A percentile compares a stretch with the other conserved stretches of the same genome.
Evolutionary conservation across 2,113 vertebrate genomes (phyloP).

Genomic region (Psettodes erumei): DNA sequence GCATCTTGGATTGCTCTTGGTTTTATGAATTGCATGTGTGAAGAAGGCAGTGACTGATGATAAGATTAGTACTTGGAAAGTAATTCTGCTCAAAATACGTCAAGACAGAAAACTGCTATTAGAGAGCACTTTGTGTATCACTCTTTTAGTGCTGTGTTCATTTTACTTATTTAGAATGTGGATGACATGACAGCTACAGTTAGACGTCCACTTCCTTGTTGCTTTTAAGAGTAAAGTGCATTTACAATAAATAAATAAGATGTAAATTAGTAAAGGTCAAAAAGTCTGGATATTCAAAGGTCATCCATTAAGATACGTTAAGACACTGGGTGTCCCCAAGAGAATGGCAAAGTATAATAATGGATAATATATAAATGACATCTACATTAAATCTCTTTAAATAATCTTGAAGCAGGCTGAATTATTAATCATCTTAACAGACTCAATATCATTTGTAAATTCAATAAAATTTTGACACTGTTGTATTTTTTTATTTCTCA

Average conservation of each 20-base stretch:
- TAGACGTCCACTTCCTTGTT: background rate
- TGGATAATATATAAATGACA: background rate
- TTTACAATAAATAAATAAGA: too few relatives aligned
- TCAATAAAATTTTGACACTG: too few relatives aligned
- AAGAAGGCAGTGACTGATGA: constrained; percentile 4
- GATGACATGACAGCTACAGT: background rate
- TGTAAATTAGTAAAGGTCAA: background rate
- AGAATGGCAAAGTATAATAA: background rate
- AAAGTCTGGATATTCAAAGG: background rate
- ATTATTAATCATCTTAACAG: too few relatives aligned
- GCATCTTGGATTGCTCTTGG: constrained; percentile 33
- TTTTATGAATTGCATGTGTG: constrained; percentile 36
- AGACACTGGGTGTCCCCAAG: background rate
- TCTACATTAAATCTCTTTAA: background rate
- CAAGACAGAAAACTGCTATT: background rate
- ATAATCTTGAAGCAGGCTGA: too few relatives aligned
- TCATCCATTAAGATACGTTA: background rate
- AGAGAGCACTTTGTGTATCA: background rate
- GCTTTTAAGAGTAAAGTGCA: too few relatives aligned
- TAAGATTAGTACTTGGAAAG: background rate
- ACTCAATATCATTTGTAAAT: too few relatives aligned
- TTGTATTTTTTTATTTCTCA: too few relatives aligned
- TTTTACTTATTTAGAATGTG: background rate
- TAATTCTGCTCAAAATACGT: background rate
- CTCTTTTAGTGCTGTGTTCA: background rate